Base-by-base conservation (phyloP, 2,888 invertebrate species). In the Stenurella melanura region DNA sequence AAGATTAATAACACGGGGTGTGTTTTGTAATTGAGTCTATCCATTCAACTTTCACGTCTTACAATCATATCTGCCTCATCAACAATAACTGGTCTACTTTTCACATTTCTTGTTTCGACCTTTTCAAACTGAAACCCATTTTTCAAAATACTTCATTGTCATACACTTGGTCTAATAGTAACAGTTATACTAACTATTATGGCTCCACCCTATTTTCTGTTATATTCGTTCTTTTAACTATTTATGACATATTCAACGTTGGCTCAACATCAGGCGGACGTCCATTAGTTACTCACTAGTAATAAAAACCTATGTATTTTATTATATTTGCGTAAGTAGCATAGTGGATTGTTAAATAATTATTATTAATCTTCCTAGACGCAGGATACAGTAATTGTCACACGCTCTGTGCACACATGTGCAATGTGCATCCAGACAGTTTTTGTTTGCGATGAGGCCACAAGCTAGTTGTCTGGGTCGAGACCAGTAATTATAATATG, bases 301-400 rank as follows among this genome's bases (percentile, higher is more conserved):
- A 42, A 42, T 42, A 42, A 42, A 42, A 15, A 3, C 2, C 5
- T n/a, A 0, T 6, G n/a, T 50, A 4, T 50, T 50, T 17, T 7
- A 50, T 50, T 50, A 50, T 6, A 4, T 50, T 50, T 50, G 7
- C 50, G 50, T 58, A 58, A 18, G 21, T 26, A 26, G 21, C 4
- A 19, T 58, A 58, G 18, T 21, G 21, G 11, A 66, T 19, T 66
- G 19, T 21, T 42, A 42, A 66, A 66, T 10, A 42, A 50, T 18
- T 38, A 19, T 66, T 66, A 66, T 66, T 66, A 66, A 50, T 19
- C 50, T 66, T 6, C 64, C 38, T 19, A 17, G 61, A 66, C 42
- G 42, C 64, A 66, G 64, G 64, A 66, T 66, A 19, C 58, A 58
- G 21, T 66, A 42, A 42, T 42, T 50, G 19, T 19, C 18, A 11